These are phyloP conservation scores for Uloborus diversus DNA, from an alignment of 1,140 invertebrate genomes.

Conservation along the genomic window DNA sequence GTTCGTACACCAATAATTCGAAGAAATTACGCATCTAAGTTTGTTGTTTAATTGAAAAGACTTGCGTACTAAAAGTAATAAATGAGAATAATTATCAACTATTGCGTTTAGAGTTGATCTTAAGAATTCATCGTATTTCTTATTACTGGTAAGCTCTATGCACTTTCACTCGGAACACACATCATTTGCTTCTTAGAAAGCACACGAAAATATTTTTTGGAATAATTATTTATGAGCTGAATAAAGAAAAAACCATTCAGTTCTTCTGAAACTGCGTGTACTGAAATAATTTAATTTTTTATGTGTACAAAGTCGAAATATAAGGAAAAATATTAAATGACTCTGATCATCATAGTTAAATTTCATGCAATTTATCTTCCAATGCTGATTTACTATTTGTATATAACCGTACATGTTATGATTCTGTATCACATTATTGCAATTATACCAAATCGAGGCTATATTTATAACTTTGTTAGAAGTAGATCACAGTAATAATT, in stretches of 20 bases:
- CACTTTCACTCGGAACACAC: no score
- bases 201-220: no score
- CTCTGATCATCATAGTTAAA: background rate
- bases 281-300: background rate
- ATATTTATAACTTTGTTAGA: background rate
- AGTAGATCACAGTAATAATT: background rate
- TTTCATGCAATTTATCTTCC: background rate
- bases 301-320: background rate
- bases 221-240: background rate
- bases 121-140: no score
- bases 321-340: background rate
- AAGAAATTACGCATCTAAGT: no score
- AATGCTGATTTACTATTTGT: background rate
- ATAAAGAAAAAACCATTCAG: background rate
- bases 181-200: no score
- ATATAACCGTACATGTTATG: background rate
- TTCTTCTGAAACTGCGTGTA: background rate
- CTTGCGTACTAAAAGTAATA: no score
- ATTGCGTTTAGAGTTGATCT: no score
- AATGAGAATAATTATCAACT: no score
- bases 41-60: no score
- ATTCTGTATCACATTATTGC: background rate
- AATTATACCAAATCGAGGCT: background rate
- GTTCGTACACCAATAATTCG: no score
- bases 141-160: no score